Evolutionary conservation across 2,888 invertebrate genomes (phyloP), one percentile per base, ranked within the genome.

Genomic region (Panzeria rudis): DNA sequence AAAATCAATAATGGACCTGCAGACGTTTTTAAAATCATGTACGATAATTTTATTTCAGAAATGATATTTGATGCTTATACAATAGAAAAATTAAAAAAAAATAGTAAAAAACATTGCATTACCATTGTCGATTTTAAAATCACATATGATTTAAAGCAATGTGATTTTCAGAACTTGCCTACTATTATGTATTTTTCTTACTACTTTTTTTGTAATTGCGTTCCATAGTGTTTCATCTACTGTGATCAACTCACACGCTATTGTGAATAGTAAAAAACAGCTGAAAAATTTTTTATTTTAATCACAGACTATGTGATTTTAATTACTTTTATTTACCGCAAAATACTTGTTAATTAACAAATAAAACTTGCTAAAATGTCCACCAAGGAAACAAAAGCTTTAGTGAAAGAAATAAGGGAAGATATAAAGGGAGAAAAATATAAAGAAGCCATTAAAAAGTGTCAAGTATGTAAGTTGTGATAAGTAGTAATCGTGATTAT

Each of bases 381-480:
- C 89, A 88, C 93, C 8, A 95, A 94, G 89, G 95, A 97, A 90
- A 91, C 95, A 3, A 98, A 98, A 93, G 89, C 93, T 2, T 90
- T 94, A 20, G 91, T 98, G 72, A 98, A 97, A 93, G 95, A 96
- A 90, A 97, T 97, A 15, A 94, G 96, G 86, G 96, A 97, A 90
- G 94, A 95, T n/a, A 95, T 98, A 47, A 96, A 96, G 89, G 94
- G 95, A 73, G 96, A 96, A 89, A 95, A 97, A 85, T 96, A 94
- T 90, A 93, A 94, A 84, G 94, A 94, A 76, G 96, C 97, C 1
- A 94, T 97, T 87, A 95, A 95, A 92, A 94, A 95, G 89, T 97
- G 97, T 91, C 96, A 97, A 93, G 95, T 95, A 91, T 88, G 62
- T 32, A 15, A 20, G 20, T 0, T 6, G 32, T 17, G 0, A 32